Conservation (phyloP, 2,113 vertebrate species). For the Macquaria ambigua region DNA sequence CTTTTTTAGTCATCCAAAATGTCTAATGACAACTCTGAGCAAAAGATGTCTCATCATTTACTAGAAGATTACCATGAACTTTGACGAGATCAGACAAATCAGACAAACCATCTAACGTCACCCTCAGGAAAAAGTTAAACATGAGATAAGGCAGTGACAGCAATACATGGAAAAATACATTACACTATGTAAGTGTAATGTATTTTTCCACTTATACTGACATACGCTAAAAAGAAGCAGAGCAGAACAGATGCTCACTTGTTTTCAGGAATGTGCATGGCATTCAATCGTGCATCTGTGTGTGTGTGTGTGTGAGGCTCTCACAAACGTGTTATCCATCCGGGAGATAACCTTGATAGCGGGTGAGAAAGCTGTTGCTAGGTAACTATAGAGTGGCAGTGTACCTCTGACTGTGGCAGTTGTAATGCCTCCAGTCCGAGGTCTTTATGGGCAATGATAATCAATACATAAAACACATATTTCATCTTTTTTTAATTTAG, state of each 20-base stretch:
- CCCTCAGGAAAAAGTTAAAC: background rate
- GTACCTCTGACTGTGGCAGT: slow-evolving; percentile 25
- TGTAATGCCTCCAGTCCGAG: slow-evolving; percentile 22
- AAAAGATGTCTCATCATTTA: background rate
- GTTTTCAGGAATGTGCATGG: slow-evolving; percentile 20
- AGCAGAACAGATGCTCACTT: slow-evolving; percentile 6
- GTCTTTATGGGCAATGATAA: background rate
- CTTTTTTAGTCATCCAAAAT: background rate
- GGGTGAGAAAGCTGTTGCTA: slow-evolving; percentile 75
- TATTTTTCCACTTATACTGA: background rate
- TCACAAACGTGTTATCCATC: slow-evolving; percentile 36
- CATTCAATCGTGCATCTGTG: slow-evolving; percentile 4
- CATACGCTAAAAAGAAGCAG: slow-evolving; percentile 11
- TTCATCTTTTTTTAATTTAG: background rate
- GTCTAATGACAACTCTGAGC: background rate
- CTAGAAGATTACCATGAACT: background rate
- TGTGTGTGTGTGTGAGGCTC: slow-evolving; percentile 4
- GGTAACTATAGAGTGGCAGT: slow-evolving; percentile 59
- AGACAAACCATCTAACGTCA: background rate
- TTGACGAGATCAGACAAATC: background rate
- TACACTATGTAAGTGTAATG: background rate
- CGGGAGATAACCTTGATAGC: slow-evolving; percentile 70
- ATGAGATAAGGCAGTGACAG: slow-evolving; percentile 2
- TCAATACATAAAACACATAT: slow-evolving; percentile 26
- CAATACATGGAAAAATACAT: background rate